Conservation (phyloP, 2,888 invertebrate species). For the Thymelicus sylvestris region DNA sequence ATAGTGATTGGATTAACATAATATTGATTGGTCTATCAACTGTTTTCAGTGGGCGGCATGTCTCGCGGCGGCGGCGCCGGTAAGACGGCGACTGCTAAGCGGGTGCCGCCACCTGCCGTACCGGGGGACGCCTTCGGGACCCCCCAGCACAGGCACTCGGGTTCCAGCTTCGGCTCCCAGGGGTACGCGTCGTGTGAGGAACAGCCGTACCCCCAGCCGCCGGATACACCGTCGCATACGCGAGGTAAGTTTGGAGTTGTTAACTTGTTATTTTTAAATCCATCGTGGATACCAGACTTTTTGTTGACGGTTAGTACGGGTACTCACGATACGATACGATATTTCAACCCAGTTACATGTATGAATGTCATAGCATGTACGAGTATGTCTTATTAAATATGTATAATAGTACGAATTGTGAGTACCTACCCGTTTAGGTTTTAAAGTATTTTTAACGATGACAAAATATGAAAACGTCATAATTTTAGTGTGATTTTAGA, state of each 20-base stretch:
- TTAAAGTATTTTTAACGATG: too few relatives aligned
- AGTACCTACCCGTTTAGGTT: too few relatives aligned
- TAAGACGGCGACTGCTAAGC: constrained; percentile 93
- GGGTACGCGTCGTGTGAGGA: constrained; percentile 92
- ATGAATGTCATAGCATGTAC: too few relatives aligned
- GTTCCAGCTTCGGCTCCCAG: constrained; percentile 90
- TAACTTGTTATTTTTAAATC: not conserved
- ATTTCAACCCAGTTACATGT: too few relatives aligned
- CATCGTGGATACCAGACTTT: too few relatives aligned
- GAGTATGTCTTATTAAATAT: too few relatives aligned
- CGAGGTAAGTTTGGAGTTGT: constrained; percentile 59
- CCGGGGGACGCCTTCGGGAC: constrained; percentile 89
- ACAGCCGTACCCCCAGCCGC: constrained; percentile 87
- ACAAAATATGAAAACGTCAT: too few relatives aligned
- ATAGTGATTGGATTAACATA: not conserved
- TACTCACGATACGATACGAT: too few relatives aligned
- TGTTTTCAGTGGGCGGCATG: constrained; percentile 93
- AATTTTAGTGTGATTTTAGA: too few relatives aligned
- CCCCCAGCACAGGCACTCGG: constrained; percentile 89
- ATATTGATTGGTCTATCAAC: constrained; percentile 39
- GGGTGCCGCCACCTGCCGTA: constrained; percentile 95
- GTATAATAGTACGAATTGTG: too few relatives aligned
- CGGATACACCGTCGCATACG: constrained; percentile 85
- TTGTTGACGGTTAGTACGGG: too few relatives aligned
- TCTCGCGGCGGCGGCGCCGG: constrained; percentile 91